Evolutionary conservation across 1,140 invertebrate species (phyloP), one percentile per base, ranked within the genome.

Genomic region (Frieseomelitta varia): DNA sequence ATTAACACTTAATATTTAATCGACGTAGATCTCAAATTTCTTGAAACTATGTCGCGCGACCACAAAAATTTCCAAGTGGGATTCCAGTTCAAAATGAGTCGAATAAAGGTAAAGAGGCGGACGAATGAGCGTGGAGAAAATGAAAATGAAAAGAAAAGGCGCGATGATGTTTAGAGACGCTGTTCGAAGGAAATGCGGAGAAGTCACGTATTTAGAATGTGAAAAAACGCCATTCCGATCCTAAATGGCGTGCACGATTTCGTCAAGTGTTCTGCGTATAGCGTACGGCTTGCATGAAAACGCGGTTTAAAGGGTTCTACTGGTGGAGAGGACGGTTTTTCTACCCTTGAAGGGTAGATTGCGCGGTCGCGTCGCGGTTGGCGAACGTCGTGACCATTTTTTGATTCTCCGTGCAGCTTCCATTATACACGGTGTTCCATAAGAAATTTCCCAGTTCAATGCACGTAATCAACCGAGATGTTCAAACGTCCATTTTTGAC

Each of bases 341-440:
- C n/a, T 53, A 73, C 51, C 71, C 71, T 30, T 27, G 24, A 27
- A 47, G 71, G 71, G n/a, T 53, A 6, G 71, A 55, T 73, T 73
- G 24, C 30, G 71, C n/a, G 71, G 71, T 73, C 47, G 51, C 51
- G 51, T 55, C 71, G 51, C 47, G 71, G 71, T 73, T 55, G 10
- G n/a, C 19, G n/a, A 53, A 21, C 17, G 51, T 55, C 14, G 24
- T 4, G 47, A n/a, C 17, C 71, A 73, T 55, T 30, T n/a, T 73
- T 73, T 73, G 17, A 47, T 51, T 30, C 27, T 51, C 24, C 10
- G 1, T 27, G 19, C 1, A 71, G 8, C 1, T 34, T 47, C 21
- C 19, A 39, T 39, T 69, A 24, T 69, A 39, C 27, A 61, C 12
- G 27, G 8, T 30, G 27, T 30, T 34, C 8, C 27, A 19, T 27